A percentile compares a stretch with the other conserved stretches of the same genome.
These are phyloP conservation scores for Channa striata DNA, from an alignment of 2,797 vertebrate species.

Conservation along the genomic window DNA sequence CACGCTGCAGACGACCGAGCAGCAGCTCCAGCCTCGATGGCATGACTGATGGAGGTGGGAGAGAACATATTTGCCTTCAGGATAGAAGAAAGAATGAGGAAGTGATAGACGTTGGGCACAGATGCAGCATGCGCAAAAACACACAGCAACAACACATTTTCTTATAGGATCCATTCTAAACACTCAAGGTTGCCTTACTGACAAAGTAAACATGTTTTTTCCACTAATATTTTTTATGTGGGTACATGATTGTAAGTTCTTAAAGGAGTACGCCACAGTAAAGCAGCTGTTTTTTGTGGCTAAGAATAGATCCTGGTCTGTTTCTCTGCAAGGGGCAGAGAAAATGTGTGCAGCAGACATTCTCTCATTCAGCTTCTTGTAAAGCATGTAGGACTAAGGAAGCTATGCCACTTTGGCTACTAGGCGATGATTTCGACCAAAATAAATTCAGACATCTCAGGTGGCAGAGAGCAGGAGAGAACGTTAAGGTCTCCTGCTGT, in stretches of 20 bases:
- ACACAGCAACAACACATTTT: neutral
- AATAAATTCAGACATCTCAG: conserved; percentile 37
- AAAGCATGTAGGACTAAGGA: conserved; percentile 41
- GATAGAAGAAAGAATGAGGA: conserved; percentile 28
- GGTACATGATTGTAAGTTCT: conserved; percentile 36
- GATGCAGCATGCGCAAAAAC: conserved; percentile 27
- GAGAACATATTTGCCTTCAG: conserved; percentile 44
- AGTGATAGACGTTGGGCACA: conserved; percentile 26
- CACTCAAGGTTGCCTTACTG: too few relatives aligned
- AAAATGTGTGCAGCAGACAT: conserved; percentile 31
- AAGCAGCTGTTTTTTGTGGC: conserved; percentile 41
- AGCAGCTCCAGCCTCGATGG: conserved; percentile 10
- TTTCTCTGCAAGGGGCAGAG: neutral
- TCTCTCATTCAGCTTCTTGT: conserved; percentile 30
- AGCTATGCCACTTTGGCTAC: conserved; percentile 30
- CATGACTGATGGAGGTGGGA: conserved; percentile 42
- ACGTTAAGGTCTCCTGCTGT: conserved; percentile 16
- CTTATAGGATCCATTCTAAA: too few relatives aligned
- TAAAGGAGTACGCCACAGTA: conserved; percentile 32
- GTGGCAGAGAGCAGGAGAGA: conserved; percentile 12
- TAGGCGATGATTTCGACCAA: conserved; percentile 7
- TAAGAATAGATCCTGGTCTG: conserved; percentile 20
- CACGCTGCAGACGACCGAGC: conserved; percentile 8
- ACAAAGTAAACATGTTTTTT: conserved; percentile 5
- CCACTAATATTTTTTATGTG: conserved; percentile 35